Evolutionary conservation across 2,797 vertebrate species (phyloP).

Genomic region (Oreortyx pictus): DNA sequence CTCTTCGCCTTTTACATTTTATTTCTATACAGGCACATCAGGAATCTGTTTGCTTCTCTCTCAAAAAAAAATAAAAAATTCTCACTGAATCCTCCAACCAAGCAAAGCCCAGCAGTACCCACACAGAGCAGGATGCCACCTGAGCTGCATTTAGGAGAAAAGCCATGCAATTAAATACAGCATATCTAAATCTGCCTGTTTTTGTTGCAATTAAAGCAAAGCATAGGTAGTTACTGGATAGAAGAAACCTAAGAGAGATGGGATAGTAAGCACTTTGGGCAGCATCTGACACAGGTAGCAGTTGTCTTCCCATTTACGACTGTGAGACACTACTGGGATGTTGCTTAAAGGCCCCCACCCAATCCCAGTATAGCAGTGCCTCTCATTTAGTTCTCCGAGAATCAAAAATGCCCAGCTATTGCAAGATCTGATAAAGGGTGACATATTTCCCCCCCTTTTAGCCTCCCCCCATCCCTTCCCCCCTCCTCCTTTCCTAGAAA

Average conservation of each 20-base stretch:
- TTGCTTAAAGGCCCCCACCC: not conserved
- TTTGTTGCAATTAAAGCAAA: conserved; percentile 31
- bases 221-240: not conserved
- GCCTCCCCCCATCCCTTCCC: conserved; percentile 14
- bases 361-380: not conserved
- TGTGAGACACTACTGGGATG: not conserved
- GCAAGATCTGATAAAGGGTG: conserved; percentile 75
- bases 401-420: conserved; percentile 40
- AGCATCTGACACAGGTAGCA: not conserved
- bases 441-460: conserved; percentile 60
- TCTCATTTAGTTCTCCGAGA: conserved; percentile 22
- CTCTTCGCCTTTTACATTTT: conserved; percentile 56
- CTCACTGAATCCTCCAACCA: not conserved
- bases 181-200: not conserved
- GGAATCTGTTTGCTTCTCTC: conserved; percentile 61
- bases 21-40: conserved; percentile 59
- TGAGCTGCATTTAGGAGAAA: not conserved
- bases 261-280: not conserved
- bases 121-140: not conserved
- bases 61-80: not conserved
- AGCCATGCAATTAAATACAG: not conserved
- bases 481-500: conserved; percentile 32
- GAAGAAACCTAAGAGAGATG: not conserved
- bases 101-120: not conserved
- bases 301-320: not conserved